Conservation (phyloP, 2,113 vertebrate species). For the Salvelinus sp. region DNA sequence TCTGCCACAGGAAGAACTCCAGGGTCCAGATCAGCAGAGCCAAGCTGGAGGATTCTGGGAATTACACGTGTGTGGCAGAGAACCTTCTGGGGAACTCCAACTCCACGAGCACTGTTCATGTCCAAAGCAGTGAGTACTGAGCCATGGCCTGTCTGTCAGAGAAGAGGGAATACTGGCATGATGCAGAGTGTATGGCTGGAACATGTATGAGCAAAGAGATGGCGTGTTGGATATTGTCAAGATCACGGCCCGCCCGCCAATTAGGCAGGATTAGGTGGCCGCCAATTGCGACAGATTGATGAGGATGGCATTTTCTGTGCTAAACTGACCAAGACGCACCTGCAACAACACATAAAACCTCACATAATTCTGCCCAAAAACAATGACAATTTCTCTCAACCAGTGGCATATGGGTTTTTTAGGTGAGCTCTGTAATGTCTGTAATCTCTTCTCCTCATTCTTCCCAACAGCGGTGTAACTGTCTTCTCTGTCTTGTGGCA, state of each 20-base stretch:
- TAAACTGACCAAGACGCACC: too few species aligned
- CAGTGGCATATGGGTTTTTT: too few species aligned
- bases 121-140: constrained; percentile 91
- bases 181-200: neutral
- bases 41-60: constrained; percentile 91
- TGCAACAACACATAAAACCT: too few species aligned
- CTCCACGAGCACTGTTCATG: constrained; percentile 86
- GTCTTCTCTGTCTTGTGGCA: constrained; percentile 38
- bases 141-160: constrained; percentile 24
- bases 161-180: neutral
- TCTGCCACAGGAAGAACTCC: constrained; percentile 90
- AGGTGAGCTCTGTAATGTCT: too few species aligned
- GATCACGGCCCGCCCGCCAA: too few species aligned
- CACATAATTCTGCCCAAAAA: too few species aligned
- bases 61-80: constrained; percentile 96
- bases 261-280: too few species aligned
- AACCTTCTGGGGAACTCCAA: constrained; percentile 88
- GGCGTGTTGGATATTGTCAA: neutral
- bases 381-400: too few species aligned
- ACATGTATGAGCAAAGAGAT: neutral
- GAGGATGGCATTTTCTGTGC: too few species aligned
- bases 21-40: constrained; percentile 92
- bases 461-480: constrained; percentile 56
- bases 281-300: too few species aligned
- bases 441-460: constrained; percentile 22